Base-by-base conservation (phyloP, 1,140 invertebrate genomes). In the Sycophaga agraensis region DNA sequence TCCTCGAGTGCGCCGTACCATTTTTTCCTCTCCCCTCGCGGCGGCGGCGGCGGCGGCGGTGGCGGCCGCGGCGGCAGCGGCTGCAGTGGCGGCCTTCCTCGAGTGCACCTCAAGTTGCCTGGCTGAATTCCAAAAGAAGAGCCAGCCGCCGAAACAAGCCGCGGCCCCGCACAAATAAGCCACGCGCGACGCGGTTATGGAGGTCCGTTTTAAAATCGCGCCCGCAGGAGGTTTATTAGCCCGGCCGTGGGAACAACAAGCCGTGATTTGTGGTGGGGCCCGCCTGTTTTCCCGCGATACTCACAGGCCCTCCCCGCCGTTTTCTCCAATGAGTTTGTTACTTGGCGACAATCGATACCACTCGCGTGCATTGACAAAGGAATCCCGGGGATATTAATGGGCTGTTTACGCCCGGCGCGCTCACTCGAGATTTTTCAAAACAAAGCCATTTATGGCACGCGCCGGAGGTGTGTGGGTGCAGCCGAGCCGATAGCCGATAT, bases 241-340 rank as follows among this genome's bases (percentile, higher is more conserved):
- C 11, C 21, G 43, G 14, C 26, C 19, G 45, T 24, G 31, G 26
- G 34, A 51, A 53, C 48, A 60, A 60, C 58, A 60, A 59, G 39
- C 48, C 14, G 19, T 60, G 58, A 60, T 60, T 60, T 60, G 58
- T 45, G 40, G 6, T 4, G 14, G 1, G 26, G 14, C 22, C 14
- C 14, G 21, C 22, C 54, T 60, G 58, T 60, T 45, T 60, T 45
- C 49, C 28, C 35, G 42, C 58, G 28, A 45, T 60, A 53, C 19
- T 21, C 34, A 7, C 35, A 31, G 21, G 16, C 37, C 6, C 19
- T 1, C 9, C 26, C 35, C 46, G 35, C 21, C 45, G 48, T 58
- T 49, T 26, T 51, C 42, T 59, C 37, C 37, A 53, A 51, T 60
- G 26, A 60, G 49, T 51, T 60, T 51, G 58, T 53, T 60, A 60